Percentiles rank a stretch among this genome's conserved stretches.
phyloP scores from a whole-genome alignment of 2,888 invertebrate species.

The Heliconius charithonia region DNA sequence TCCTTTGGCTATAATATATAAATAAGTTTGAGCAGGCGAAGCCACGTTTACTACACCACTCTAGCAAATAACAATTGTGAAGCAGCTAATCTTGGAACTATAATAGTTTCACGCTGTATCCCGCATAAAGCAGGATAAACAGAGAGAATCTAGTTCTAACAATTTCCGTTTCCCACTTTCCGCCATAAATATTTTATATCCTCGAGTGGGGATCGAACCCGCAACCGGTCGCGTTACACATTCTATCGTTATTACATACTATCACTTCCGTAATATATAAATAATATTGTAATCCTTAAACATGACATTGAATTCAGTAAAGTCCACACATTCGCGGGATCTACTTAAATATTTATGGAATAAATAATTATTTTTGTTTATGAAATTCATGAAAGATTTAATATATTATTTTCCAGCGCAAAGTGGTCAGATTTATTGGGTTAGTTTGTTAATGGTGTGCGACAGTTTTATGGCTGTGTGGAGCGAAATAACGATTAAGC shows the following conservation, averaged over 20 bases:
- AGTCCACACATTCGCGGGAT: background rate
- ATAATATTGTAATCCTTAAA: background rate
- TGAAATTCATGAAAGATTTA: slow-evolving; percentile 24
- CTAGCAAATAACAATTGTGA: background rate
- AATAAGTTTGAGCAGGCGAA: too few relatives aligned
- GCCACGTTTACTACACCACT: too few relatives aligned
- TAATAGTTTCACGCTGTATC: background rate
- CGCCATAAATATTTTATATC: too few relatives aligned
- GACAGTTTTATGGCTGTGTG: slow-evolving; percentile 17
- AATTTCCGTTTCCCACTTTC: too few relatives aligned
- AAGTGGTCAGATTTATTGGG: slow-evolving; percentile 14
- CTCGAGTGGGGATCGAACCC: too few relatives aligned
- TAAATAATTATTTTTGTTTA: slow-evolving; percentile 17
- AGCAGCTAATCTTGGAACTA: background rate
- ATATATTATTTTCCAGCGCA: background rate
- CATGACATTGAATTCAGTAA: background rate
- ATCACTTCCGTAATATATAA: background rate
- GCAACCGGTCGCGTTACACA: too few relatives aligned
- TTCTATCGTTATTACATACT: too few relatives aligned
- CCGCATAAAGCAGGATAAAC: too few relatives aligned
- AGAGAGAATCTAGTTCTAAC: too few relatives aligned
- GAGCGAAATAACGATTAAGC: slow-evolving; percentile 11
- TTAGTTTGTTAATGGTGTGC: slow-evolving; percentile 17
- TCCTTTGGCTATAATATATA: too few relatives aligned
- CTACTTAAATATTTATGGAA: slow-evolving; percentile 18